Evolutionary conservation across 2,113 vertebrate genomes (phyloP).

Genomic region (Myotis davidii): DNA sequence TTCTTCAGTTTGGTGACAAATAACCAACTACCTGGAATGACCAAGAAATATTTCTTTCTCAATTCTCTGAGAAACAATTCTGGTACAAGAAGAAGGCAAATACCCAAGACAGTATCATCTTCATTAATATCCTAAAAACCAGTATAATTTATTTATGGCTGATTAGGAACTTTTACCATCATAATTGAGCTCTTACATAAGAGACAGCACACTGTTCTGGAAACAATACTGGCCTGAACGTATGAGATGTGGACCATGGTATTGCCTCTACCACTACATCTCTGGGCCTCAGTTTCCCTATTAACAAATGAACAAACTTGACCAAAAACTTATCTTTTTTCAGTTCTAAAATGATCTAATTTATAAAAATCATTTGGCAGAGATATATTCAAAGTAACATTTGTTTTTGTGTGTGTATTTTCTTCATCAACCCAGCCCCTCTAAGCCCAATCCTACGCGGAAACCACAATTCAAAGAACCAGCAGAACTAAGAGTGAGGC

Average conservation of each 20-base stretch:
- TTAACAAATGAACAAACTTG: background rate
- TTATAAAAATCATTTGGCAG: background rate
- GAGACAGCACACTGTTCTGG: background rate
- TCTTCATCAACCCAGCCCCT: background rate
- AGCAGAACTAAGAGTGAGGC: background rate
- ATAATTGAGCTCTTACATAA: background rate
- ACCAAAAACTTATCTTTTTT: background rate
- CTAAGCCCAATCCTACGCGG: background rate
- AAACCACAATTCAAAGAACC: background rate
- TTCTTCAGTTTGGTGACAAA: constrained; percentile 55
- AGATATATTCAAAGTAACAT: background rate
- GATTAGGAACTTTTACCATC: background rate
- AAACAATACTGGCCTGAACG: background rate
- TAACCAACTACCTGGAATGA: background rate
- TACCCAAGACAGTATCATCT: background rate
- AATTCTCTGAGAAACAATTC: background rate
- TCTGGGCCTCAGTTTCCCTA: background rate
- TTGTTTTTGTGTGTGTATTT: background rate
- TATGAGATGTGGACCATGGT: rapidly evolving
- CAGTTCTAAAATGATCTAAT: background rate
- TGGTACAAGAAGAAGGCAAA: background rate
- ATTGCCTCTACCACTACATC: background rate
- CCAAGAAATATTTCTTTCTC: background rate
- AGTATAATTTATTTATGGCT: background rate
- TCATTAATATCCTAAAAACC: background rate